A percentile compares a stretch with the other conserved stretches of the same genome.
Evolutionary conservation across 2,797 vertebrate genomes (phyloP).

Genomic region (Cryptoprocta ferox): DNA sequence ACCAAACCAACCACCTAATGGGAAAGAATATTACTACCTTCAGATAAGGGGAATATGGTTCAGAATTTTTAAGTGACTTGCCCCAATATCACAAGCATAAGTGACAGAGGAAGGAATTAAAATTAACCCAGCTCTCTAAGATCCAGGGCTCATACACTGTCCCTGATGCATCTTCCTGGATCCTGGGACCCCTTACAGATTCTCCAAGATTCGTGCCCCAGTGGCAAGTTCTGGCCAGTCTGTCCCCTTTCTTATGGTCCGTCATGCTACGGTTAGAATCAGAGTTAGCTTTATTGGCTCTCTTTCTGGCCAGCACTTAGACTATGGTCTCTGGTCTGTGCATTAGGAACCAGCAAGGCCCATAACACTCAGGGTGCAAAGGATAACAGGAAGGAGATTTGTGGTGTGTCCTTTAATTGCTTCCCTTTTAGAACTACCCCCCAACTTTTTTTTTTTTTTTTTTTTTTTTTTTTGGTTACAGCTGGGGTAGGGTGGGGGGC

Average conservation of each 20-base stretch:
- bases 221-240: not conserved
- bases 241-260: not conserved
- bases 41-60: not conserved
- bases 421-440: not conserved
- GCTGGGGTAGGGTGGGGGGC: not conserved
- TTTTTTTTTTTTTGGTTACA: not conserved
- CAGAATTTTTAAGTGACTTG: not conserved
- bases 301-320: not conserved
- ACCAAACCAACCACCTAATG: not conserved
- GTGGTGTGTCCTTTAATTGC: not conserved
- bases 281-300: not conserved
- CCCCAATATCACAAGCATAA: not conserved
- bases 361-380: not conserved
- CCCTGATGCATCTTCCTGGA: not conserved
- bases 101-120: not conserved
- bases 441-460: not conserved
- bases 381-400: not conserved
- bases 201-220: not conserved
- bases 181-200: not conserved
- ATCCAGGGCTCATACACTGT: not conserved
- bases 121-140: conserved; percentile 8
- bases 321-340: not conserved
- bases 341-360: not conserved
- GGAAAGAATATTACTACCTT: not conserved
- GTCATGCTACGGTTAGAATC: not conserved